Percentiles rank a stretch among this genome's conserved stretches.
phyloP scores from a whole-genome alignment of 2,797 vertebrate genomes.

The Bryconaethiops microstoma region DNA sequence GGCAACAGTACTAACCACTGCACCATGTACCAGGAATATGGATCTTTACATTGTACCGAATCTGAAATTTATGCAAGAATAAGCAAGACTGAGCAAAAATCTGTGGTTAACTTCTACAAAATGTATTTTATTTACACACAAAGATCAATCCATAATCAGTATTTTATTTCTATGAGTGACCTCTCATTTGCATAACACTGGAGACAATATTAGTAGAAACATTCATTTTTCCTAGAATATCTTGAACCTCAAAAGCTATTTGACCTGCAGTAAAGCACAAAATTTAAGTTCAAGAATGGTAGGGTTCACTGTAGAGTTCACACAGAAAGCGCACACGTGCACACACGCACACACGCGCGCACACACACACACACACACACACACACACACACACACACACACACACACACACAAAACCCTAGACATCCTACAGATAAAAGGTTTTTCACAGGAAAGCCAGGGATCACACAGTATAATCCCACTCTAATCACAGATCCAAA shows the following conservation, averaged over 20 bases:
- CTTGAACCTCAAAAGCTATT: neutral
- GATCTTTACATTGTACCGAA: too few relatives aligned
- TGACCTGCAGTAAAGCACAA: conserved; percentile 2
- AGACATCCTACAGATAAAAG: neutral
- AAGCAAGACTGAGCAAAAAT: neutral
- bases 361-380: neutral
- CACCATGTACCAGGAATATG: too few relatives aligned
- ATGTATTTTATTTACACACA: conserved; percentile 15
- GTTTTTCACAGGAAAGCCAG: neutral
- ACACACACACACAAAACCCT: neutral
- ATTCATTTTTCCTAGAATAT: conserved; percentile 12
- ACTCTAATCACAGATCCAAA: neutral
- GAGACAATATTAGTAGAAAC: conserved; percentile 1
- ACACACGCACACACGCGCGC: neutral
- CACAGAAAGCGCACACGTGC: neutral
- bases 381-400: neutral
- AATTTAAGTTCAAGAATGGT: neutral
- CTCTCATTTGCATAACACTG: neutral
- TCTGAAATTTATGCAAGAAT: neutral
- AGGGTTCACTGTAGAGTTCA: neutral
- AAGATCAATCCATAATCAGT: conserved; percentile 16
- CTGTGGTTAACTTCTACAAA: neutral
- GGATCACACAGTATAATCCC: neutral
- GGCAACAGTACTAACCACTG: too few relatives aligned
- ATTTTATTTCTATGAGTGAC: conserved; percentile 7